A percentile compares a stretch with the other conserved stretches of the same genome.
Conservation (phyloP, 2,113 vertebrate species). For the Petromus typicus region DNA sequence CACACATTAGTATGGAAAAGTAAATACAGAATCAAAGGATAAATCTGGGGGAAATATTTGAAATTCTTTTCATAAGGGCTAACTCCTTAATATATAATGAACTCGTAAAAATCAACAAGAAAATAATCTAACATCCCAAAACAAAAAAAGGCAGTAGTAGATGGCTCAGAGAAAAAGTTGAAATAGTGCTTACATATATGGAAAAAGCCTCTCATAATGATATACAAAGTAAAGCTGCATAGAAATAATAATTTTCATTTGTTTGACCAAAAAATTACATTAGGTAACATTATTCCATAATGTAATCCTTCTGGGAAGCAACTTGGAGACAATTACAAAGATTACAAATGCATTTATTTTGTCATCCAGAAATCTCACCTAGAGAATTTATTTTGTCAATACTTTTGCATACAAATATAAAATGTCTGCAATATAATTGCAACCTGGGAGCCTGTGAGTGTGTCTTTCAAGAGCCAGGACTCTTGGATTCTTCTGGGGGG, state of each 20-base stretch:
- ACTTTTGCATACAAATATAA: background rate
- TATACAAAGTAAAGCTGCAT: background rate
- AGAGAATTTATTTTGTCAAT: background rate
- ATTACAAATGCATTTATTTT: background rate
- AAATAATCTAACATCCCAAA: background rate
- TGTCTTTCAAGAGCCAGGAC: accelerated
- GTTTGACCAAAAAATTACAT: background rate
- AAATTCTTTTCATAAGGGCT: background rate
- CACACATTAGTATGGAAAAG: background rate
- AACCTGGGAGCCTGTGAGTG: background rate
- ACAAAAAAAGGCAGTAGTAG: background rate
- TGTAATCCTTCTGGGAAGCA: background rate
- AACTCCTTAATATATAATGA: background rate
- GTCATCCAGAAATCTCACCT: background rate
- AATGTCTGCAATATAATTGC: background rate
- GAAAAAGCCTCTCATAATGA: background rate
- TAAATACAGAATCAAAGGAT: background rate
- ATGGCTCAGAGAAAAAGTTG: background rate
- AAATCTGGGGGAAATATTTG: background rate
- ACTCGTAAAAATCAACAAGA: background rate
- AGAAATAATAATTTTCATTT: background rate
- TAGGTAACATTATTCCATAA: background rate
- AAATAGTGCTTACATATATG: background rate
- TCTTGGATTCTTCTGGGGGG: background rate
- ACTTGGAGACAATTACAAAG: conserved; percentile 10